Evolutionary conservation across 2,888 invertebrate genomes (phyloP).

Genomic region (Tipula unca): DNA sequence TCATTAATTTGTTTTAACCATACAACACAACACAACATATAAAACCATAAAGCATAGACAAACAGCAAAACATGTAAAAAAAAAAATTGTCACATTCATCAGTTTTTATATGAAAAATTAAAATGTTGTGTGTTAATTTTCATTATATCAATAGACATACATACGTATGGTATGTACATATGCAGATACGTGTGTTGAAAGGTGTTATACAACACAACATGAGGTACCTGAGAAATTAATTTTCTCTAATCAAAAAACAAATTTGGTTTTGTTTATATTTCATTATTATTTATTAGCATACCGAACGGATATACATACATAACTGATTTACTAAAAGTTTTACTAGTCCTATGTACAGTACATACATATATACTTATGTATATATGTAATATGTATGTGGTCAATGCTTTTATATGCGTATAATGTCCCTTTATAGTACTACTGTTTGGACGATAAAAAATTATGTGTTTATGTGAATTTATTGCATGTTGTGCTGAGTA

Average conservation of each 20-base stretch:
- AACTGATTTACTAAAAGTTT: background rate
- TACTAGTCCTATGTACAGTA: background rate
- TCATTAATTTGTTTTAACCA: background rate
- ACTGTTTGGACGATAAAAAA: background rate
- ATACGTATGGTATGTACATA: background rate
- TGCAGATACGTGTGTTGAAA: background rate
- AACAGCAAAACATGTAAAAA: background rate
- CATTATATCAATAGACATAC: background rate
- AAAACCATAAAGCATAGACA: background rate
- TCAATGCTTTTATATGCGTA: background rate
- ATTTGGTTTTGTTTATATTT: background rate
- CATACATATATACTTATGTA: background rate
- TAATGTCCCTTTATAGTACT: background rate
- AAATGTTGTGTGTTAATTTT: background rate
- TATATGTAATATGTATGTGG: background rate
- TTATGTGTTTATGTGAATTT: background rate
- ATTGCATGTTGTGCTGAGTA: background rate
- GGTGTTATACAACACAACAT: background rate
- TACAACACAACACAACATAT: background rate
- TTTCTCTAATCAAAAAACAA: background rate
- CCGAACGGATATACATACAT: background rate
- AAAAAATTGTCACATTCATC: background rate
- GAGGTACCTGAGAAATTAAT: background rate
- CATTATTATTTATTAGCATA: background rate
- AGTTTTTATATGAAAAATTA: background rate